These are phyloP conservation scores for Lepus timidus DNA, from an alignment of 2,113 vertebrate species.

Conservation along the genomic window DNA sequence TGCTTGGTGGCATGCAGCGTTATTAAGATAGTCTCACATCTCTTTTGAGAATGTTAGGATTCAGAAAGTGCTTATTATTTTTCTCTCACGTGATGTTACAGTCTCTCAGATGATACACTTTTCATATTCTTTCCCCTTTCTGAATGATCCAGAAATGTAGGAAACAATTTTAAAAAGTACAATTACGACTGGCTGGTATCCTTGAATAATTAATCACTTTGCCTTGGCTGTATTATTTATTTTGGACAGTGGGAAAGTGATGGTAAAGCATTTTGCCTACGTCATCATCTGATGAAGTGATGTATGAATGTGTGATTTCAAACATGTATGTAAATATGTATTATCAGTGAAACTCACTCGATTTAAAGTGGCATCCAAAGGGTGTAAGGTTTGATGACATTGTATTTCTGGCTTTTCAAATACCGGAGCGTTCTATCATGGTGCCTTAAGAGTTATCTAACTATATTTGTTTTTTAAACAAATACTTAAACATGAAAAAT, in stretches of 20 bases:
- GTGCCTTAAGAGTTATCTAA: conserved; percentile 13
- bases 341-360: conserved; percentile 23
- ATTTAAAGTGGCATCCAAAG: conserved; percentile 9
- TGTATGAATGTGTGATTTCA: conserved; percentile 8
- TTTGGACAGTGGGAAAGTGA: conserved; percentile 6
- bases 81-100: background rate
- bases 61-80: background rate
- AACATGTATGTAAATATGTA: background rate
- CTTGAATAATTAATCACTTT: conserved; percentile 10
- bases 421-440: background rate
- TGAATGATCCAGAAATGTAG: conserved; percentile 38
- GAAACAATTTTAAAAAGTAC: conserved; percentile 17
- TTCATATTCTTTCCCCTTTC: background rate
- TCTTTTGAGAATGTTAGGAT: conserved; percentile 1
- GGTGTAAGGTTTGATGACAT: background rate
- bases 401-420: conserved; percentile 53
- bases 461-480: conserved; percentile 65
- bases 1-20: conserved; percentile 49
- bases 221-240: conserved; percentile 38
- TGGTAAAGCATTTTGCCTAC: conserved; percentile 45
- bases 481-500: conserved; percentile 73
- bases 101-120: background rate
- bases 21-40: background rate
- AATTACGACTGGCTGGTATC: conserved; percentile 3
- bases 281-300: conserved; percentile 49